Percentiles rank a stretch among this genome's conserved stretches.
Conservation (phyloP, 2,113 vertebrate species). For the Phalacrocorax pelagicus region DNA sequence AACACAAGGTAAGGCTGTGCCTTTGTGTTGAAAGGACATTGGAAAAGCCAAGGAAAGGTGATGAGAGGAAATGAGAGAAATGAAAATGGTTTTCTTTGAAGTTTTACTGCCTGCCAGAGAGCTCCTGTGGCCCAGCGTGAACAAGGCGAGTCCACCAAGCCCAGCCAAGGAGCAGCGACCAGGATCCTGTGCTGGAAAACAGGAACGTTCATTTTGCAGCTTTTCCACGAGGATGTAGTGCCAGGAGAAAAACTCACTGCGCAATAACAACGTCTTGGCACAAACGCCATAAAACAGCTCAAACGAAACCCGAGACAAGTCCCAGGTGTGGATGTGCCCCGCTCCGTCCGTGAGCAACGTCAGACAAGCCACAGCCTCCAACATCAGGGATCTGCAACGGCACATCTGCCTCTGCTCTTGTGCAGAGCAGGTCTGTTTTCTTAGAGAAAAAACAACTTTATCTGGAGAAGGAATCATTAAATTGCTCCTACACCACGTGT, state of each 20-base stretch:
- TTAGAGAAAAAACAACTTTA: neutral
- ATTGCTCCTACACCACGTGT: neutral
- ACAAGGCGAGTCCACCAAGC: neutral
- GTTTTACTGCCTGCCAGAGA: neutral
- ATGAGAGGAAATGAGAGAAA: neutral
- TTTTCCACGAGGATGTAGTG: neutral
- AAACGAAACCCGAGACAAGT: neutral
- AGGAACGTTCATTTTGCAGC: neutral
- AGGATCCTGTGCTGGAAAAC: neutral
- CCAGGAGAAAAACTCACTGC: neutral
- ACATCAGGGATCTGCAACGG: neutral
- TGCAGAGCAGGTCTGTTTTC: neutral
- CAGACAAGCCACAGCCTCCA: neutral
- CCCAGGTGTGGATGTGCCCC: neutral
- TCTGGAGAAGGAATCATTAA: neutral
- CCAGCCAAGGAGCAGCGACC: neutral
- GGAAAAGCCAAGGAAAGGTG: neutral
- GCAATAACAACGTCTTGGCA: neutral
- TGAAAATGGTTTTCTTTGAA: neutral
- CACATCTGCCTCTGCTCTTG: neutral
- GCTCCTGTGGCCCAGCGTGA: neutral
- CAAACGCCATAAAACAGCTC: neutral
- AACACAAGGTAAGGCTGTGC: neutral
- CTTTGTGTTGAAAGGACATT: neutral
- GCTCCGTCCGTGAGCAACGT: accelerated